A percentile compares a stretch with the other conserved stretches of the same genome.
Evolutionary conservation across 2,888 invertebrate genomes (phyloP).

Genomic region (Sphinx pinastri): DNA sequence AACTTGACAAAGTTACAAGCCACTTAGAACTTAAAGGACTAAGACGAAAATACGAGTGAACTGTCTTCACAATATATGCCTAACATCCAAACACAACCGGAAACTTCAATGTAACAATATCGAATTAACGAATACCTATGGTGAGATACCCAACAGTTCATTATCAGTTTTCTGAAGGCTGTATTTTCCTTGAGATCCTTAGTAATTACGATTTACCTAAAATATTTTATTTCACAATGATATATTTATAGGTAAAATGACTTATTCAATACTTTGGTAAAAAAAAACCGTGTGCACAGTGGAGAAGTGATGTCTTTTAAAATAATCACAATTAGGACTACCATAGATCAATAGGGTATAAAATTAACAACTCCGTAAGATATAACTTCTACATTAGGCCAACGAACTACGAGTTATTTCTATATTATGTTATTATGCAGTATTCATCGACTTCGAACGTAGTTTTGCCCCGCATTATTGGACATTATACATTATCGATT

Average conservation of each 20-base stretch:
- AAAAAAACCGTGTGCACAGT: background rate
- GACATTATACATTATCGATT: background rate
- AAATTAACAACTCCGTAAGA: constrained; percentile 17
- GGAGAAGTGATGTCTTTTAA: background rate
- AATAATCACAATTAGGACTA: background rate
- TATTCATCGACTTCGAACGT: background rate
- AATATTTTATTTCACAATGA: background rate
- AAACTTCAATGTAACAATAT: constrained; percentile 9
- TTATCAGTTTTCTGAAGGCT: background rate
- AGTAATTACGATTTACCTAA: background rate
- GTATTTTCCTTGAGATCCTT: background rate
- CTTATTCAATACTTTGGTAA: constrained; percentile 21
- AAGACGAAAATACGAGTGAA: background rate
- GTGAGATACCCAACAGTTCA: background rate
- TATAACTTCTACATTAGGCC: constrained; percentile 23
- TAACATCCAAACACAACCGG: constrained; percentile 10
- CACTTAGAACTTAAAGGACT: background rate
- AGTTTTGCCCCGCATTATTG: constrained; percentile 24
- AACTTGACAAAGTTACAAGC: background rate
- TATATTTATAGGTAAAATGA: background rate
- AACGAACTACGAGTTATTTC: constrained; percentile 17
- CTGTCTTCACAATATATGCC: background rate
- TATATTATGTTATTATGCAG: constrained; percentile 24
- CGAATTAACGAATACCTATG: background rate
- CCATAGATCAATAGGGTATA: constrained; percentile 7